phyloP scores from a whole-genome alignment of 2,797 vertebrate species.

The Ara ararauna region DNA sequence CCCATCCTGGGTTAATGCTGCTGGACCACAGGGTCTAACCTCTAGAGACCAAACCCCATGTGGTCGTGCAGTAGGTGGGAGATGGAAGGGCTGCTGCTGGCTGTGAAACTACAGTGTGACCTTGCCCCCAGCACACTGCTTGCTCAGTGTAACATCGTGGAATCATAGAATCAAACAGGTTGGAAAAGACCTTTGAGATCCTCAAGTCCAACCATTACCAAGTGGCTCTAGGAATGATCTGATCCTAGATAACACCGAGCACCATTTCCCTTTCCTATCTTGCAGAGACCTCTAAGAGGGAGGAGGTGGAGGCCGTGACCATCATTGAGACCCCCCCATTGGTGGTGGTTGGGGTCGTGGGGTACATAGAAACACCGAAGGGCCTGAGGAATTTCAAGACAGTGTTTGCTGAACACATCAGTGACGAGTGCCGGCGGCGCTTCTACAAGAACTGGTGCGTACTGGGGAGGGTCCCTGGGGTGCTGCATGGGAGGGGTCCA shows the following conservation, averaged over 20 bases:
- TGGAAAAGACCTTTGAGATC: not conserved
- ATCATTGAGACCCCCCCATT: conserved; percentile 91
- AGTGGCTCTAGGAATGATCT: not conserved
- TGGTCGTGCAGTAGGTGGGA: not conserved
- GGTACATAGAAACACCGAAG: conserved; percentile 86
- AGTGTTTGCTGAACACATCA: conserved; percentile 92
- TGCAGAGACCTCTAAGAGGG: conserved; percentile 89
- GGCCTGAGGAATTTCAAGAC: conserved; percentile 90
- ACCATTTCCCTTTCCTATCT: not conserved
- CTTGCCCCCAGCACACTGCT: not conserved
- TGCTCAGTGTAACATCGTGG: rapidly evolving
- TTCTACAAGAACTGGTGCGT: conserved; percentile 94
- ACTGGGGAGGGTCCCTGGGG: not conserved
- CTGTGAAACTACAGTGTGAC: not conserved
- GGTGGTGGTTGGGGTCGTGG: conserved; percentile 90
- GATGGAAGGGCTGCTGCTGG: not conserved
- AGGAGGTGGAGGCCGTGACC: conserved; percentile 92
- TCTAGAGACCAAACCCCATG: too few relatives aligned
- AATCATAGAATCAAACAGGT: not conserved
- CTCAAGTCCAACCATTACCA: not conserved
- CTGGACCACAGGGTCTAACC: not conserved
- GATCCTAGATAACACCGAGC: rapidly evolving
- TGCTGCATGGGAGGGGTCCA: not conserved
- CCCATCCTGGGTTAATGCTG: not conserved
- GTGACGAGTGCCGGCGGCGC: conserved; percentile 91